Evolutionary conservation across 2,113 vertebrate species (phyloP).

Genomic region (Rhea pennata): DNA sequence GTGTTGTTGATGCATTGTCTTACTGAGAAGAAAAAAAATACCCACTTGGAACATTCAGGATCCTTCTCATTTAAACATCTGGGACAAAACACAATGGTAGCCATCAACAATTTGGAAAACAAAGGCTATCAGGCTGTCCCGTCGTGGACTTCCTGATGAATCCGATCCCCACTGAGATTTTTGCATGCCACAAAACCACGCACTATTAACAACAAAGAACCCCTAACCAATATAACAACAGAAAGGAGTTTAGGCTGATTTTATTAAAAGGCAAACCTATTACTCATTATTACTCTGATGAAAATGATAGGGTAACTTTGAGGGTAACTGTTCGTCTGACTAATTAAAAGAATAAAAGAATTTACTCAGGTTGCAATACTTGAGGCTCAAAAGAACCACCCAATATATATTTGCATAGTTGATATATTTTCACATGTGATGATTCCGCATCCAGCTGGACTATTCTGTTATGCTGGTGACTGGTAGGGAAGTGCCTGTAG

Average conservation of each 20-base stretch:
- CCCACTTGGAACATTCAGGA: slow-evolving; percentile 65
- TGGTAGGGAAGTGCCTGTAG: neutral
- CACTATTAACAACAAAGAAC: neutral
- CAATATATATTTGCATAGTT: neutral
- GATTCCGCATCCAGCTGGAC: neutral
- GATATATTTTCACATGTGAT: neutral
- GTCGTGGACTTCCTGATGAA: slow-evolving; percentile 47
- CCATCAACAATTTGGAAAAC: slow-evolving; percentile 54
- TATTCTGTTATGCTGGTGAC: neutral
- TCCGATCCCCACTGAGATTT: neutral
- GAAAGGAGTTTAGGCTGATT: neutral
- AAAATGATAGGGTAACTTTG: neutral
- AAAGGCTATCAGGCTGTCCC: slow-evolving; percentile 17
- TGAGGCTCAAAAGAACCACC: neutral
- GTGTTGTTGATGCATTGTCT: neutral
- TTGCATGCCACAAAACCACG: neutral
- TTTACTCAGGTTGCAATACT: neutral
- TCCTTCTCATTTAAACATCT: slow-evolving; percentile 64
- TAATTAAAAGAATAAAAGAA: neutral
- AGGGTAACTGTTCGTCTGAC: neutral
- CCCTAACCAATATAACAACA: neutral
- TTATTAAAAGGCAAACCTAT: neutral
- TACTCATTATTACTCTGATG: neutral
- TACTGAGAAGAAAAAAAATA: slow-evolving; percentile 47
- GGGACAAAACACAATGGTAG: slow-evolving; percentile 59